Base-by-base conservation (phyloP, 1,140 invertebrate species). In the Coenobita brevimanus region DNA sequence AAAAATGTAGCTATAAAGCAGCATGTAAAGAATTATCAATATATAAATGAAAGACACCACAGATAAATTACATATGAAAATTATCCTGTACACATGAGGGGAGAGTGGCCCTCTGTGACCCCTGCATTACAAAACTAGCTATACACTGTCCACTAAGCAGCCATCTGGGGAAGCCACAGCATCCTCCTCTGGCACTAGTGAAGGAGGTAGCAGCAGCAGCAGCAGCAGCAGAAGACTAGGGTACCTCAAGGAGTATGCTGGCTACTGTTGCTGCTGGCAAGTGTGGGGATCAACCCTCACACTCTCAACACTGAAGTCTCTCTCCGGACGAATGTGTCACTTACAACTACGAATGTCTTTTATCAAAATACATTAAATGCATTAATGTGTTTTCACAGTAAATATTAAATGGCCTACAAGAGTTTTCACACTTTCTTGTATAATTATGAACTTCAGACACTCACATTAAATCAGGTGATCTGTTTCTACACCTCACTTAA, bases 11-110 rank as follows among this genome's bases (percentile, higher is more conserved):
- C 76, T 87, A 79, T 87, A 76, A 87, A 71, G 75, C 76, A 87
- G 75, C 75, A 82, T 87, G 60, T 80, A 76, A 87, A 87, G 38
- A 87, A 87, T 36, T 82, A 82, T 24, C 43, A 69, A 64, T 80
- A 87, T 54, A 79, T 78, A 87, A 87, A 87, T 87, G 84, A 87
- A 87, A 87, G 84, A 87, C 84, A 87, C 76, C 75, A 86, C 73
- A 79, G 62, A 82, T 62, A 71, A 71, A 82, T 82, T 81, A 81
- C 78, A 67, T 46, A 46, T 46, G n/a, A 87, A 87, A 87, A 87
- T 80, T 33, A 87, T 87, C 79, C 84, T 87, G 84, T 87, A 87
- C 84, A 87, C 46, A 67, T 15, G 78, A 36, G 50, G 57, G 60
- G 27, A 41, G 17, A 71, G 36, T 75, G 71, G 36, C 43, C 46